Evolutionary conservation across 2,113 vertebrate species (phyloP), one percentile per base, ranked within the genome.

Genomic region (Salvelinus fontinalis): DNA sequence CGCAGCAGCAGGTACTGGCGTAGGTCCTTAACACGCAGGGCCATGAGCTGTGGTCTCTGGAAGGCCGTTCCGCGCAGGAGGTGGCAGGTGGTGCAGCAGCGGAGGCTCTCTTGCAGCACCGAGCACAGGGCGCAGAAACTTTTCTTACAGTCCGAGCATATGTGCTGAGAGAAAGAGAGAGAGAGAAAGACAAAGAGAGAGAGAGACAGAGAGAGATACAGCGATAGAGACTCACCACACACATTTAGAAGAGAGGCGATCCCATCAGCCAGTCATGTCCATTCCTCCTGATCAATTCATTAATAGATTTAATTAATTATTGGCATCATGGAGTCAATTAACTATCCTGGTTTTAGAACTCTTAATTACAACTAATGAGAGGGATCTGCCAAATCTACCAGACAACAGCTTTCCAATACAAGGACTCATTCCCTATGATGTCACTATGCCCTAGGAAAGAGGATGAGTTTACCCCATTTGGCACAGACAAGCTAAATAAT

Each of bases 101-200:
- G 90, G 84, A 97, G 93, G 68, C 95, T 95, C 88, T 97, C 98
- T 90, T 97, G 95, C 31, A 92, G 92, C 83, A 97, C 94, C 0
- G 96, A 98, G 83, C 98, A 99, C 70, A 98, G 86, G 0, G 96
- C 95, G 81, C 98, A 99, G 81, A 97, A 99, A 79, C 96, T 96
- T 92, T 96, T 97, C 91, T 96, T 97, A 92, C 98, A 99, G 82
- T 98, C 97, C 69, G 93, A 96, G 67, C 98, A 99, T 71, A 98
- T 90, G 4, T 98, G 96, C 97, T 99, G 83, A 22, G n/a, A 11
- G 20, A 39, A 18, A n/a, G 13, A 8, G 48, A 26, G 22, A 27
- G 26, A 27, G 26, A 66, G 39, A 64, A 1, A 27, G 27, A 57
- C 6, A 16, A 12, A 24, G 13, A 24, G 11, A 71, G 44, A 54